phyloP scores from a whole-genome alignment of 37 sponge, comb jelly and placozoan genomes.

The Theonella swinhoei region DNA sequence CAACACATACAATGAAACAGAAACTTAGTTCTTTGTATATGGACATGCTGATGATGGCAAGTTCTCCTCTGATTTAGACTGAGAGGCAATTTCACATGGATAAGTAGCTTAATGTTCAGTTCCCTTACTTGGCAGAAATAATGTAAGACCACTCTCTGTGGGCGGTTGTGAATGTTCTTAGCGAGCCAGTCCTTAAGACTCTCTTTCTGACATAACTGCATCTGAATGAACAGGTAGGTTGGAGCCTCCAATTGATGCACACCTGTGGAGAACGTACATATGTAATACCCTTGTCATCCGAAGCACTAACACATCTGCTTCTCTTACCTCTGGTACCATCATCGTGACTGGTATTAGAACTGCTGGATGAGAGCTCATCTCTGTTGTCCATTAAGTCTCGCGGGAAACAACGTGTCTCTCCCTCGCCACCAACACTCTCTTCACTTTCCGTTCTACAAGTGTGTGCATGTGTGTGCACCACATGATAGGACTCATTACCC shows the following conservation, averaged over 20 bases:
- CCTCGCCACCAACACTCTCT: background rate
- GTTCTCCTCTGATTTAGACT: no score
- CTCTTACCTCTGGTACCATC: background rate
- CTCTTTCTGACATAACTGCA: conserved; percentile 89
- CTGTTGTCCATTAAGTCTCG: conserved; percentile 15
- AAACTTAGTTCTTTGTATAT: no score
- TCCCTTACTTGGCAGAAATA: conserved; percentile 81
- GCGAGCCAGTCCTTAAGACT: conserved; percentile 88
- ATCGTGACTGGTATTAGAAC: background rate
- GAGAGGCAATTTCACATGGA: no score
- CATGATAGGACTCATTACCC: no score
- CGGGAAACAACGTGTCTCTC: conserved; percentile 20
- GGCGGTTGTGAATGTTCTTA: conserved; percentile 16
- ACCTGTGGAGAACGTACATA: conserved; percentile 4
- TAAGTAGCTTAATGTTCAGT: no score
- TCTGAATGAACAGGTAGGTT: conserved; percentile 88
- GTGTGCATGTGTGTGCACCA: no score
- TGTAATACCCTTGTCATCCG: background rate
- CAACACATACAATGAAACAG: no score
- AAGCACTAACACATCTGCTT: background rate
- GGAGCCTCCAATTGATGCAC: conserved; percentile 30
- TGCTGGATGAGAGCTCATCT: conserved; percentile 27
- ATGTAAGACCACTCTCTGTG: conserved; percentile 23
- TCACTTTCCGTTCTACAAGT: background rate
- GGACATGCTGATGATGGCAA: no score